Percentiles rank a stretch among this genome's conserved stretches.
Evolutionary conservation across 2,888 invertebrate species (phyloP).

Genomic region (Plagodis dolabraria): DNA sequence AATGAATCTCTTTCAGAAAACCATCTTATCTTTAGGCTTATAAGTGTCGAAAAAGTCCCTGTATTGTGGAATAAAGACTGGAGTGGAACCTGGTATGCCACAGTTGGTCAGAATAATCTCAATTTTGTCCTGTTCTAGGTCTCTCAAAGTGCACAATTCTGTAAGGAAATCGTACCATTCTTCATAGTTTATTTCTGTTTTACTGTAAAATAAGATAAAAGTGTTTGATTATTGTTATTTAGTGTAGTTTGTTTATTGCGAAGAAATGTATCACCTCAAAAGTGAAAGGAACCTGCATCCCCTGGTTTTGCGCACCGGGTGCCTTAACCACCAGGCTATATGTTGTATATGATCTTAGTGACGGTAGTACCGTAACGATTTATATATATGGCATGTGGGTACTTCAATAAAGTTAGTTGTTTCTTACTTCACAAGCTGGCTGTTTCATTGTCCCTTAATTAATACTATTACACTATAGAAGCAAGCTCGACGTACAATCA

Average conservation of each 20-base stretch:
- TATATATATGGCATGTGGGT: too few species aligned
- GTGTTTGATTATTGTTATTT: background rate
- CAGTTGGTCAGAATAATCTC: constrained; percentile 49
- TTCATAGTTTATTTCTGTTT: constrained; percentile 42
- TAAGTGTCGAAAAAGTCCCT: constrained; percentile 54
- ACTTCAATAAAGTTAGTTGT: too few species aligned
- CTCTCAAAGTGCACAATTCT: constrained; percentile 45
- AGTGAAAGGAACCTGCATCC: too few species aligned
- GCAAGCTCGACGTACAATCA: too few species aligned
- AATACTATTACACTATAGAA: too few species aligned
- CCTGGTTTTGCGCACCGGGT: too few species aligned
- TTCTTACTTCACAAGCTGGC: too few species aligned
- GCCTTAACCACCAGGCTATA: too few species aligned
- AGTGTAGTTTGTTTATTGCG: background rate
- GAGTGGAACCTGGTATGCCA: constrained; percentile 48
- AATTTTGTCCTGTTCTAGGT: constrained; percentile 39
- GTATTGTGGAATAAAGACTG: constrained; percentile 52
- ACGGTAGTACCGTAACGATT: too few species aligned
- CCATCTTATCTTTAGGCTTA: constrained; percentile 43
- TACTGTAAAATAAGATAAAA: constrained; percentile 34
- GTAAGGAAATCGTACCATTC: constrained; percentile 52
- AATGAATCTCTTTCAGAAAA: background rate
- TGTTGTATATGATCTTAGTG: too few species aligned
- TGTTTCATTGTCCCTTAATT: too few species aligned
- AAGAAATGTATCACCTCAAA: too few species aligned